Evolutionary conservation across 2,888 invertebrate species (phyloP).

Genomic region (Lymantria dispar): DNA sequence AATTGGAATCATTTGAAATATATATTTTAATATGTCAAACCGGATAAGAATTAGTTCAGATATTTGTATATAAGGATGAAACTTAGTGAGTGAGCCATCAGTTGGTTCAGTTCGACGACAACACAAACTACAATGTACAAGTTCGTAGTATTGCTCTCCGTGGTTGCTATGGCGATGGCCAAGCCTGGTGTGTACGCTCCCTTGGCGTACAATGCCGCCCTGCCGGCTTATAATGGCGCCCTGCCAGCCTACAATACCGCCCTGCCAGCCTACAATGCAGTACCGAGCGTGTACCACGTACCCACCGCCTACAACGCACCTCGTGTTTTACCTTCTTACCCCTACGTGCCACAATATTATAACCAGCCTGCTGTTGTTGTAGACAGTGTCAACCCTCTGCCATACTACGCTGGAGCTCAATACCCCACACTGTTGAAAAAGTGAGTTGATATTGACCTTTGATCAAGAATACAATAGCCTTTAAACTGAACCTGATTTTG

Average conservation of each 20-base stretch:
- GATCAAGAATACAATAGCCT: neutral
- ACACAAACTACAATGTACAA: conserved; percentile 78
- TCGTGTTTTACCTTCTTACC: conserved; percentile 32
- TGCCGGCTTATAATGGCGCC: conserved; percentile 28
- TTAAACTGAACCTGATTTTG: neutral
- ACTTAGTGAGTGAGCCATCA: conserved; percentile 51
- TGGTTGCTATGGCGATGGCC: conserved; percentile 82
- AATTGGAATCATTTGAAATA: too few relatives aligned
- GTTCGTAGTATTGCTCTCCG: conserved; percentile 84
- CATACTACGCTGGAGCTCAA: conserved; percentile 32
- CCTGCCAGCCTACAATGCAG: conserved; percentile 39
- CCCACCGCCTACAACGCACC: conserved; percentile 26
- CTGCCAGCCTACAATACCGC: conserved; percentile 45
- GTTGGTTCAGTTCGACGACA: conserved; percentile 60
- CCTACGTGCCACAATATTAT: conserved; percentile 52
- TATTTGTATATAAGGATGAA: neutral
- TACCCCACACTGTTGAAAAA: conserved; percentile 38
- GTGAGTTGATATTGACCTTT: neutral
- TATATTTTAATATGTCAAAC: neutral
- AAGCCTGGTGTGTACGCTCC: conserved; percentile 57
- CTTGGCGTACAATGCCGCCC: conserved; percentile 40
- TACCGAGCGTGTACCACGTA: conserved; percentile 45
- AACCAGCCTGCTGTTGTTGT: conserved; percentile 71
- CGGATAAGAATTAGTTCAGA: neutral
- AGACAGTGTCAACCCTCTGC: conserved; percentile 71